Evolutionary conservation across 2,113 vertebrate species (phyloP).

Genomic region (Microcebus lehilahytsara): DNA sequence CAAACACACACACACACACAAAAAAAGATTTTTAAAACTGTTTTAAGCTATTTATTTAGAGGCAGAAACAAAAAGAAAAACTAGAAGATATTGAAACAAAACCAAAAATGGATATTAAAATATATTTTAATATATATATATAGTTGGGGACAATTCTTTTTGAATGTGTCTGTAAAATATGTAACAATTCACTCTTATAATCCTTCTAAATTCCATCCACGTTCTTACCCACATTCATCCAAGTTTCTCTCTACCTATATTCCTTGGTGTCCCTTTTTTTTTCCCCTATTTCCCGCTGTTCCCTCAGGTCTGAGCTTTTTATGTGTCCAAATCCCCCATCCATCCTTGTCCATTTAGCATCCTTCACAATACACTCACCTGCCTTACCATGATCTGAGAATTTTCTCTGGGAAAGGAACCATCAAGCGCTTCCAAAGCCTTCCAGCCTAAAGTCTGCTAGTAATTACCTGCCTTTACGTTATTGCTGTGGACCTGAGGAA

Average conservation of each 20-base stretch:
- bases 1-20: not conserved
- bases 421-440: not conserved
- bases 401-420: not conserved
- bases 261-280: not conserved
- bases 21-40: not conserved
- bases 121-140: no score
- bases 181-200: not conserved
- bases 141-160: not conserved
- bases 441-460: not conserved
- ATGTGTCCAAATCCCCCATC: not conserved
- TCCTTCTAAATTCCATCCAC: not conserved
- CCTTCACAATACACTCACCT: not conserved
- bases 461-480: not conserved
- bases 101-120: not conserved
- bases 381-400: not conserved
- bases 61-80: not conserved
- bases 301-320: no score
- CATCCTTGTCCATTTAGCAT: not conserved
- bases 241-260: not conserved
- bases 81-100: not conserved
- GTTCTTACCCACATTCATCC: not conserved
- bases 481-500: not conserved
- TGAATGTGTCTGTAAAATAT: not conserved
- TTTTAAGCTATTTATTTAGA: not conserved
- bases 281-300: not conserved